phyloP scores from a whole-genome alignment of 2,113 vertebrate genomes.

The Lamprologus callipterus region DNA sequence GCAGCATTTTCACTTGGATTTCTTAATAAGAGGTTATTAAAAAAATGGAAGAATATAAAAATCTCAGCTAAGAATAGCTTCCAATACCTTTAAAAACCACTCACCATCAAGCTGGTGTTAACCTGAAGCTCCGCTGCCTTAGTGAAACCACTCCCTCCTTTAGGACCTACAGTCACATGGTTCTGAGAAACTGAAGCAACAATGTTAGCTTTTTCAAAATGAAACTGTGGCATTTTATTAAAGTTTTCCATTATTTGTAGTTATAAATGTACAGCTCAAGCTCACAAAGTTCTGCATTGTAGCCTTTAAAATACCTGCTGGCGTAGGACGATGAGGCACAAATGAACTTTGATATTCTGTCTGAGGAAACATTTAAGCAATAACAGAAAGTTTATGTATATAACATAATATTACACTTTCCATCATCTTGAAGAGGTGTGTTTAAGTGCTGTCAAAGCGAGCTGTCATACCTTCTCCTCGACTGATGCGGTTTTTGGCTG shows the following conservation, averaged over 20 bases:
- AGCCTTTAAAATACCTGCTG: slow-evolving; percentile 34
- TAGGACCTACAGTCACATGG: background rate
- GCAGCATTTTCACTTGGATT: background rate
- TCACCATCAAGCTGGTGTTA: slow-evolving; percentile 7
- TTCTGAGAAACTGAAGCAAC: slow-evolving; percentile 6
- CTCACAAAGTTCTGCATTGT: background rate
- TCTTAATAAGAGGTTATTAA: background rate
- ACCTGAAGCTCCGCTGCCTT: slow-evolving; percentile 9
- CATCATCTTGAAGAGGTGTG: background rate
- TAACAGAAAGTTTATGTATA: background rate
- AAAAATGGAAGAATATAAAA: background rate
- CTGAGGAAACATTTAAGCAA: background rate
- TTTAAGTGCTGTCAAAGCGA: background rate
- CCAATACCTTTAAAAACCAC: background rate
- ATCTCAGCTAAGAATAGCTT: background rate
- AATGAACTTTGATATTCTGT: slow-evolving; percentile 37
- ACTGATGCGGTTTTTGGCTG: background rate
- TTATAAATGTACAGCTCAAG: background rate
- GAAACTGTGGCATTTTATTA: background rate
- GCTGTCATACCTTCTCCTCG: background rate
- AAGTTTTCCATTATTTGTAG: background rate
- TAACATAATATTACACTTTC: background rate
- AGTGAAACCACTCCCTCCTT: slow-evolving; percentile 42
- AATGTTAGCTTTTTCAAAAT: background rate
- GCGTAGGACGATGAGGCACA: background rate